A percentile compares a stretch with the other conserved stretches of the same genome.
phyloP scores from a whole-genome alignment of 1,140 invertebrate species.

The Centruroides sculpturatus region DNA sequence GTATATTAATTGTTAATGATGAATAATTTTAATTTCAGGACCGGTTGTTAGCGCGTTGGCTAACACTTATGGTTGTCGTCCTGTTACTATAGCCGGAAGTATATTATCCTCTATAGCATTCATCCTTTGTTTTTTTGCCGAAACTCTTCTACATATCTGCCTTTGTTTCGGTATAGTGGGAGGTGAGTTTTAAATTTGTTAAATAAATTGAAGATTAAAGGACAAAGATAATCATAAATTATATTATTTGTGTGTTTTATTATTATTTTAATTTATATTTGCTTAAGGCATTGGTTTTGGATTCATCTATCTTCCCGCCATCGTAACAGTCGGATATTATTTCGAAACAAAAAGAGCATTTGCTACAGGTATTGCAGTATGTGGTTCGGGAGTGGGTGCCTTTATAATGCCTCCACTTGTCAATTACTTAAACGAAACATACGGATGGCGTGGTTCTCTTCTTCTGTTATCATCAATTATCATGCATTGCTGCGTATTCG shows the following conservation, averaged over 20 bases:
- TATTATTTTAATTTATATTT: slow-evolving; percentile 5
- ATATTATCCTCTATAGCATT: slow-evolving; percentile 60
- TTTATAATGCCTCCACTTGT: slow-evolving; percentile 65
- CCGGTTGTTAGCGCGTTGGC: slow-evolving; percentile 77
- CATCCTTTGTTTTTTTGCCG: slow-evolving; percentile 57
- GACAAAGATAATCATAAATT: too few species aligned
- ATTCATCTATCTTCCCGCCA: slow-evolving; percentile 85
- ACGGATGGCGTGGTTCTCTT: slow-evolving; percentile 44
- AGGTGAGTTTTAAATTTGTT: slow-evolving; percentile 39
- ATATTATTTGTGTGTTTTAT: too few species aligned
- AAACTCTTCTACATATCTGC: slow-evolving; percentile 59
- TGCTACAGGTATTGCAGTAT: slow-evolving; percentile 86
- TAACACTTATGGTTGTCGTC: slow-evolving; percentile 72
- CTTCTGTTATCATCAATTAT: slow-evolving; percentile 64
- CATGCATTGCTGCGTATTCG: slow-evolving; percentile 66
- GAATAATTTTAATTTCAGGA: slow-evolving; percentile 36
- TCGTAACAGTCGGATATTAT: slow-evolving; percentile 86
- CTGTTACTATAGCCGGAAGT: slow-evolving; percentile 68
- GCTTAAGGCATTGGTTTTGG: slow-evolving; percentile 73
- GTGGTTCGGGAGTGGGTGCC: slow-evolving; percentile 78
- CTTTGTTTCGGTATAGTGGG: slow-evolving; percentile 70
- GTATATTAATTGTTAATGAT: too few species aligned
- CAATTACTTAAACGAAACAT: slow-evolving; percentile 37
- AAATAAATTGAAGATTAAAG: too few species aligned
- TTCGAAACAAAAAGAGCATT: slow-evolving; percentile 80